These are phyloP conservation scores for Drosophila sordidapex DNA, from an alignment of 2,888 invertebrate species.

Conservation along the genomic window DNA sequence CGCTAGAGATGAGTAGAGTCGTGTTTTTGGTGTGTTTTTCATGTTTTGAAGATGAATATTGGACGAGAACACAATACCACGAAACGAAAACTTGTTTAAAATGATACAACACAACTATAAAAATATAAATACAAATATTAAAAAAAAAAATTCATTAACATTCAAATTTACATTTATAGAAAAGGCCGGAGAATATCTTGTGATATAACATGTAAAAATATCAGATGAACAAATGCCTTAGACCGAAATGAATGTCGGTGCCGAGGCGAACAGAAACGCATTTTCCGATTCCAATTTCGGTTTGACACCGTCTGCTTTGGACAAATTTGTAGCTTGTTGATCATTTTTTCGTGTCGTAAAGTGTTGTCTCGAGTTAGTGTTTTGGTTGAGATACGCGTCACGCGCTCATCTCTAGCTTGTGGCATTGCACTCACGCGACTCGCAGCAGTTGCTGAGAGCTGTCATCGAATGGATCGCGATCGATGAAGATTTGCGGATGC, in stretches of 20 bases:
- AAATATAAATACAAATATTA: neutral
- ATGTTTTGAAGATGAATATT: neutral
- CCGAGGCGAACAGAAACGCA: neutral
- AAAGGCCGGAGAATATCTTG: neutral
- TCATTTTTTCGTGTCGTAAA: neutral
- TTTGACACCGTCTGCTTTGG: neutral
- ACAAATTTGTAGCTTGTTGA: too few relatives aligned
- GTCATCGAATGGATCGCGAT: conserved; percentile 85
- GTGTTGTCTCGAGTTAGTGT: neutral
- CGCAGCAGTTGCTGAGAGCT: conserved; percentile 79
- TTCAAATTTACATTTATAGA: neutral
- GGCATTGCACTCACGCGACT: conserved; percentile 81
- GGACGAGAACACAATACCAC: neutral
- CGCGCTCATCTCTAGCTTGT: conserved; percentile 13
- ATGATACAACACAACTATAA: neutral
- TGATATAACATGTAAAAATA: neutral
- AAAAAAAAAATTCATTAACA: neutral
- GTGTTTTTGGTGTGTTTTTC: neutral
- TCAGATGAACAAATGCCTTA: neutral
- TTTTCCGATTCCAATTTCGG: neutral
- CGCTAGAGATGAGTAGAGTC: conserved; percentile 12
- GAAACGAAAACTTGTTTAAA: neutral
- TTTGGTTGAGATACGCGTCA: neutral
- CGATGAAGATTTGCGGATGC: conserved; percentile 86
- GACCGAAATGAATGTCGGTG: neutral